Percentiles rank a stretch among this genome's conserved stretches.
These are phyloP conservation scores for Lasiurus cinereus DNA, from an alignment of 2,113 vertebrate genomes.

Conservation along the genomic window DNA sequence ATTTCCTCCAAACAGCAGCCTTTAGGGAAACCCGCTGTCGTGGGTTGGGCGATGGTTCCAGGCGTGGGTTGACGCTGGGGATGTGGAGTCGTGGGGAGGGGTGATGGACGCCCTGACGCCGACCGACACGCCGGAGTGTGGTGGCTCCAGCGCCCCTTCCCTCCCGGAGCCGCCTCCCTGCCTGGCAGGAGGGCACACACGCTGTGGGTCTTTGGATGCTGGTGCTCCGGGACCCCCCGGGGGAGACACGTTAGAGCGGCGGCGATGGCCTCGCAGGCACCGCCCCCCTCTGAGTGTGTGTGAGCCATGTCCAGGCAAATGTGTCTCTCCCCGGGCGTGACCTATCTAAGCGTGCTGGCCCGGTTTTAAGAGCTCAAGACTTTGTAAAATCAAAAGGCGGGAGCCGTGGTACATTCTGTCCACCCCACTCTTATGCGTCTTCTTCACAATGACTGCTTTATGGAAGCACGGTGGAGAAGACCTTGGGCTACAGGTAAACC, in stretches of 20 bases:
- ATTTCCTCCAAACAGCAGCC: not conserved
- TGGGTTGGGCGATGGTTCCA: not conserved
- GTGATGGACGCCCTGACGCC: not conserved
- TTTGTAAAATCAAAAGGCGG: not conserved
- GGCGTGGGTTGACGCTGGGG: not conserved
- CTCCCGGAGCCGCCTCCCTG: not conserved
- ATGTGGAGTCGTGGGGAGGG: not conserved
- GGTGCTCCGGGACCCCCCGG: no score
- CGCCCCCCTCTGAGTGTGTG: not conserved
- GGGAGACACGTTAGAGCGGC: not conserved
- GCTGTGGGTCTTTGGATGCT: not conserved
- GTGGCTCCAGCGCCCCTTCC: not conserved
- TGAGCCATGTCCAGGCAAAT: not conserved
- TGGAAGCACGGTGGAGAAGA: not conserved
- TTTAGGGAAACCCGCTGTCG: not conserved
- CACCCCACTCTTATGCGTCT: not conserved
- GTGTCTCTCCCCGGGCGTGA: rapidly evolving
- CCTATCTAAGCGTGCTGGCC: rapidly evolving
- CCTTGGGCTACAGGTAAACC: rapidly evolving
- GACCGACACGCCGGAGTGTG: not conserved
- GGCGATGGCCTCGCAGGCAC: not conserved
- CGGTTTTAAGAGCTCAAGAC: not conserved
- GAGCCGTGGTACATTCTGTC: not conserved
- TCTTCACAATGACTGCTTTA: not conserved
- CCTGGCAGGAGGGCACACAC: no score